These are phyloP conservation scores for Tiphia femorata DNA, from an alignment of 2,888 invertebrate species.

Conservation along the genomic window DNA sequence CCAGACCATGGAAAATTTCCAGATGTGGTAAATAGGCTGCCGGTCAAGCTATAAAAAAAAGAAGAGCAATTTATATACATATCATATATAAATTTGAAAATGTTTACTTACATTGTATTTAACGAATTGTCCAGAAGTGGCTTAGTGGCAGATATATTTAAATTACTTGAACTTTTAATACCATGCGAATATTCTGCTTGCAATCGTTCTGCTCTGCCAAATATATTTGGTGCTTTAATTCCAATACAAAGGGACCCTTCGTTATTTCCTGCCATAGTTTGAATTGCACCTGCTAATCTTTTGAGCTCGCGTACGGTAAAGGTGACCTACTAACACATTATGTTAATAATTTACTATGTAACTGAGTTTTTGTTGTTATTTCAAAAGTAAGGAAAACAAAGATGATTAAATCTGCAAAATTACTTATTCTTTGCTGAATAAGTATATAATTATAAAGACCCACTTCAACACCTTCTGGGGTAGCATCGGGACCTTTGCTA, in stretches of 20 bases:
- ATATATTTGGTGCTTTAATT: slow-evolving; percentile 83
- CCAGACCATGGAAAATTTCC: slow-evolving; percentile 86
- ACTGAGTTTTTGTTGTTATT: too few relatives aligned
- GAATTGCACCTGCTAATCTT: slow-evolving; percentile 86
- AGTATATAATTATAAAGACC: slow-evolving; percentile 49
- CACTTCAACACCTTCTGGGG: slow-evolving; percentile 86
- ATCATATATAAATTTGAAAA: neutral
- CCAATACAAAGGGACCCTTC: slow-evolving; percentile 87
- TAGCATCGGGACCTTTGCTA: slow-evolving; percentile 81
- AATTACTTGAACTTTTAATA: slow-evolving; percentile 84
- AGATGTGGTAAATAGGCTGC: slow-evolving; percentile 82
- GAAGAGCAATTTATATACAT: neutral
- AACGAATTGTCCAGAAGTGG: slow-evolving; percentile 82
- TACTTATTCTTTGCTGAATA: slow-evolving; percentile 42
- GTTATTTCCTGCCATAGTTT: slow-evolving; percentile 91
- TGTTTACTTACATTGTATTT: slow-evolving; percentile 75
- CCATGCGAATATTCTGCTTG: slow-evolving; percentile 89
- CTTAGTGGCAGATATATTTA: slow-evolving; percentile 84
- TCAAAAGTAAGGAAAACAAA: slow-evolving; percentile 5
- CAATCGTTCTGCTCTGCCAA: slow-evolving; percentile 88
- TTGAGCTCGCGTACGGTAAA: slow-evolving; percentile 88
- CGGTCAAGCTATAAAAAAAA: slow-evolving; percentile 73
- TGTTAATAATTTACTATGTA: too few relatives aligned
- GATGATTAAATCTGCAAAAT: slow-evolving; percentile 40
- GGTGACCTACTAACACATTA: slow-evolving; percentile 66